phyloP scores from a whole-genome alignment of 2,797 vertebrate genomes.

The Sebastes kiyomatsui region DNA sequence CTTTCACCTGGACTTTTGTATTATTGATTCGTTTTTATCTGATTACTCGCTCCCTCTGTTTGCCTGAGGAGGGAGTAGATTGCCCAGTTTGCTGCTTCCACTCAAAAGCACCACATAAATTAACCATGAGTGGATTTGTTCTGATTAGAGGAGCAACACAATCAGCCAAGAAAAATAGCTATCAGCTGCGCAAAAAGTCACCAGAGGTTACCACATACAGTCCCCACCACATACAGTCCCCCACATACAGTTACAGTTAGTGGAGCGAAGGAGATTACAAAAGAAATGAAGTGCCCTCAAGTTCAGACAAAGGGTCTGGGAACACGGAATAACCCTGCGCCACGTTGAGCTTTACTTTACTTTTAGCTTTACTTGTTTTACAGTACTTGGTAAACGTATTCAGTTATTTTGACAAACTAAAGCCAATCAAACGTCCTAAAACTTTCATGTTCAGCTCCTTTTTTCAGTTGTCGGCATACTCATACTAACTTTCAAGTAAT shows the following conservation, averaged over 20 bases:
- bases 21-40: conserved; percentile 10
- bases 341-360: background rate
- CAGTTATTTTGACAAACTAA: background rate
- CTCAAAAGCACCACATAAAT: background rate
- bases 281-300: background rate
- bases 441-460: background rate
- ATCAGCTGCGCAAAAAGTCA: background rate
- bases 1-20: background rate
- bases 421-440: background rate
- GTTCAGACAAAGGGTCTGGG: background rate
- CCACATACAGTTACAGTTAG: too few relatives aligned
- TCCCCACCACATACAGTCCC: background rate
- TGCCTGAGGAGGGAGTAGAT: background rate
- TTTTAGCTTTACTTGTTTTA: too few relatives aligned
- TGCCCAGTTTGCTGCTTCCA: background rate
- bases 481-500: background rate
- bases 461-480: background rate
- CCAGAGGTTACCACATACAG: background rate
- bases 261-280: background rate
- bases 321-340: background rate
- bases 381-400: too few relatives aligned
- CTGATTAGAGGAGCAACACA: background rate
- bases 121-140: background rate
- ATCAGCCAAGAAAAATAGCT: background rate
- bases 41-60: background rate